Evolutionary conservation across 2,797 vertebrate genomes (phyloP), one percentile per base, ranked within the genome.

Genomic region (Spinibarbus caldwelli): DNA sequence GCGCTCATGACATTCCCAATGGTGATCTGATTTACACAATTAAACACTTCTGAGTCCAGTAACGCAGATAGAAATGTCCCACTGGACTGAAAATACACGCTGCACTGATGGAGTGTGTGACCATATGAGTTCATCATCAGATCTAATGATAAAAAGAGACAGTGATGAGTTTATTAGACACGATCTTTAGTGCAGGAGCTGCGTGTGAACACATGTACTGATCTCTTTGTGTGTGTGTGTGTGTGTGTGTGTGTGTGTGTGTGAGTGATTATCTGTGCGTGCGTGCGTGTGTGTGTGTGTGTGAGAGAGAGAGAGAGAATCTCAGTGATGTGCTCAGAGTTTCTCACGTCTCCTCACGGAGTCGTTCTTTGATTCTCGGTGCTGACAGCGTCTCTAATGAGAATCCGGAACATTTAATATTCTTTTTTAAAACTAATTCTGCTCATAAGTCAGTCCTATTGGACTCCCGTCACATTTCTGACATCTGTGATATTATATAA

Each of bases 321-420:
- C 23, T 75, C 72, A 75, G 8, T 73, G 49, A 34, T 76, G 19
- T 11, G 29, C 29, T 15, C 26, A 47, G 41, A 29, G 47, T 76
- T 57, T 78, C 52, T 78, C 75, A 34, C 72, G 45, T 54, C 47
- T 54, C 47, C 49, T 77, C 75, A 15, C 8, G 0, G 49, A 77
- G 36, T 14, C 47, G 38, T 21, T 78, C 54, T 78, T 92, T 90
- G 84, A 91, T 89, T 90, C 38, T 88, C 64, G 43, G 52, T 77
- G 36, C 59, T 79, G 75, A 84, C 83, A 41, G 3, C 31, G 6
- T 2, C 54, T 71, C 64, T 82, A 59, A 86, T 71, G 86, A 70
- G 41, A 80, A 88, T 78, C 59, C 26, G 38, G 86, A 86, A 59
- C 71, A 75, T 77, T 47, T 79, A 54, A 70, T 86, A 88, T 83